A percentile compares a stretch with the other conserved stretches of the same genome.
Evolutionary conservation across 2,797 vertebrate species (phyloP).

Genomic region (Trichosurus vulpecula): DNA sequence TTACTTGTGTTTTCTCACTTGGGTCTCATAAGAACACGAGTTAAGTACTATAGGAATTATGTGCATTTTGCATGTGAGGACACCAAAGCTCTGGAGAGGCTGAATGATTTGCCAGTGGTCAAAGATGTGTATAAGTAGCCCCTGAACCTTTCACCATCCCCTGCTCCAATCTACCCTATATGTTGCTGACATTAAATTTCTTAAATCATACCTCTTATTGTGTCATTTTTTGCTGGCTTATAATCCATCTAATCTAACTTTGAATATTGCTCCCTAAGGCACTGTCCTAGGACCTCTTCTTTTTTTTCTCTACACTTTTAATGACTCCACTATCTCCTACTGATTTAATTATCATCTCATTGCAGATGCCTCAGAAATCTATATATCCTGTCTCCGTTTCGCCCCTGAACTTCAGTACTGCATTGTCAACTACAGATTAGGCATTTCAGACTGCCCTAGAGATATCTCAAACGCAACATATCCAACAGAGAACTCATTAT

Average conservation of each 20-base stretch:
- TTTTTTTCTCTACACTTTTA: background rate
- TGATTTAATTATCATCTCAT: background rate
- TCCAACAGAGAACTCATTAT: background rate
- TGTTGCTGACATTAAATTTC: background rate
- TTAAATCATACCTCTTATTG: background rate
- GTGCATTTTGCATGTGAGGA: background rate
- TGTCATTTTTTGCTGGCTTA: background rate
- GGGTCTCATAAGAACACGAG: background rate
- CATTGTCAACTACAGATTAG: background rate
- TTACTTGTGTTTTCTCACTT: background rate
- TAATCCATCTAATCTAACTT: background rate
- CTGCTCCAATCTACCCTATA: background rate
- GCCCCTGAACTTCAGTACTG: background rate
- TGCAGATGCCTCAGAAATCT: background rate
- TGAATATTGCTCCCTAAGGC: background rate
- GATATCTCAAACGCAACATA: background rate
- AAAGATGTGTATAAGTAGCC: background rate
- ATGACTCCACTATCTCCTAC: background rate
- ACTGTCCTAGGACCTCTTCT: background rate
- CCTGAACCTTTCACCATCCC: background rate
- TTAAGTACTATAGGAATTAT: background rate
- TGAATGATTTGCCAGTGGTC: background rate
- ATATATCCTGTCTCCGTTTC: background rate
- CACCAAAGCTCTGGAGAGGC: background rate
- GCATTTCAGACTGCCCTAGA: background rate